Evolutionary conservation across 2,797 vertebrate species (phyloP), one percentile per base, ranked within the genome.

Genomic region (Parauchenoglanis ngamensis): DNA sequence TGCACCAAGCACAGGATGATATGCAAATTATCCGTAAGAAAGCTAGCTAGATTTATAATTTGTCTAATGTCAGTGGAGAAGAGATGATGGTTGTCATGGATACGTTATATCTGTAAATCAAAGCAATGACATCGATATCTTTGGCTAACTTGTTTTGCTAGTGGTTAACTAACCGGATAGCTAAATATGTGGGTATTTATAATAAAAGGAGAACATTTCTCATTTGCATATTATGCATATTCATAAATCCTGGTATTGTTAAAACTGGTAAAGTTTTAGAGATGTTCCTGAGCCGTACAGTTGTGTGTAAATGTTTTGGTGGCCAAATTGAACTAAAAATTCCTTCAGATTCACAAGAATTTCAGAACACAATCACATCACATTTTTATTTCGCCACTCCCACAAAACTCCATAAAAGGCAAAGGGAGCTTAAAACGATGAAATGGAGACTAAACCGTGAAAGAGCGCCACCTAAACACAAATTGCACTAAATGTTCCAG

Each of bases 1-100:
- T 0, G 0, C n/a, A 40, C 21, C 13, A 44, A 25, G 7, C 31
- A 40, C 17, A 0, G 5, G 52, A 78, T 0, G 76, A 80, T 61
- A 3, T 23, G 31, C 77, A 40, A 59, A 59, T 59, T 6, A 79
- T 2, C 54, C 12, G 56, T 31, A 59, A 21, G 17, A 6, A 23
- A 72, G 8, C 7, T 46, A 73, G 44, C 25, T 15, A 7, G 11
- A n/a, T 19, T n/a, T n/a, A n/a, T 28, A 15, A 73, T 46, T 73
- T 13, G 6, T 7, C 6, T 40, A 35, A 70, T 0, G 31, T 23
- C 11, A 49, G 46, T n/a, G 11, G 52, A 15, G 15, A 56, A 21
- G n/a, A 77, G n/a, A 31, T 77, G 15, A 77, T 21, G 49, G 75
- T 56, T 56, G n/a, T 31, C 52, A 77, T 77, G 75, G 75, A 77